Conservation (phyloP, 2,888 invertebrate species). For the Autographa pulchrina region DNA sequence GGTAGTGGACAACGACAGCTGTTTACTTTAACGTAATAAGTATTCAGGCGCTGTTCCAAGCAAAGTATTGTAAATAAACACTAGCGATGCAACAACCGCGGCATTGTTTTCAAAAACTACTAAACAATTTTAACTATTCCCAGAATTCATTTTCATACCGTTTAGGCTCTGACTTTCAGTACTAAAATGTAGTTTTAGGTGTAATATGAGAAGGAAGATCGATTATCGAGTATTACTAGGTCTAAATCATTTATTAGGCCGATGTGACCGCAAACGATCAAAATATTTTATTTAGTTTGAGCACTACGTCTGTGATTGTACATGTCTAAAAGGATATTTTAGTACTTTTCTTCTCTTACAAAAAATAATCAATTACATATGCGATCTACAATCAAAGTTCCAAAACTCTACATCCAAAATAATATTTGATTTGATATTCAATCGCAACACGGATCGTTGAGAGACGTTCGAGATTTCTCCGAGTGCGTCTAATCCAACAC, state of each 20-base stretch:
- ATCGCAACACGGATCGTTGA: constrained; percentile 60
- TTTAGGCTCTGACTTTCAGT: neutral
- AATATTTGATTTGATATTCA: constrained; percentile 43
- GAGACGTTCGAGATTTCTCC: constrained; percentile 67
- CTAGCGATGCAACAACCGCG: neutral
- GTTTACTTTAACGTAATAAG: neutral
- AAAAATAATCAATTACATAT: neutral
- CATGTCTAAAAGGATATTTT: too few relatives aligned
- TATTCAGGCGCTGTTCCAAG: neutral
- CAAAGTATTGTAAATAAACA: neutral
- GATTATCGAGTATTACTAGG: too few relatives aligned
- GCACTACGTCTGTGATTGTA: too few relatives aligned
- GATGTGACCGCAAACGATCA: too few relatives aligned
- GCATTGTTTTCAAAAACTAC: neutral
- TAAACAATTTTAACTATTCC: neutral
- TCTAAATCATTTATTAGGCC: too few relatives aligned
- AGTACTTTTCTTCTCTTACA: too few relatives aligned
- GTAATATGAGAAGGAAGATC: too few relatives aligned
- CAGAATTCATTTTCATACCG: neutral
- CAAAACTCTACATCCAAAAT: constrained; percentile 23
- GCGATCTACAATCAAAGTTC: constrained; percentile 2
- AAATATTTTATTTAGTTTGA: too few relatives aligned
- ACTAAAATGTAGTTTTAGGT: too few relatives aligned
- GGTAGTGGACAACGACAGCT: neutral
- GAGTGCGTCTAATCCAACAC: constrained; percentile 74